Evolutionary conservation across 2,113 vertebrate genomes (phyloP).

Genomic region (Pimephales promelas): DNA sequence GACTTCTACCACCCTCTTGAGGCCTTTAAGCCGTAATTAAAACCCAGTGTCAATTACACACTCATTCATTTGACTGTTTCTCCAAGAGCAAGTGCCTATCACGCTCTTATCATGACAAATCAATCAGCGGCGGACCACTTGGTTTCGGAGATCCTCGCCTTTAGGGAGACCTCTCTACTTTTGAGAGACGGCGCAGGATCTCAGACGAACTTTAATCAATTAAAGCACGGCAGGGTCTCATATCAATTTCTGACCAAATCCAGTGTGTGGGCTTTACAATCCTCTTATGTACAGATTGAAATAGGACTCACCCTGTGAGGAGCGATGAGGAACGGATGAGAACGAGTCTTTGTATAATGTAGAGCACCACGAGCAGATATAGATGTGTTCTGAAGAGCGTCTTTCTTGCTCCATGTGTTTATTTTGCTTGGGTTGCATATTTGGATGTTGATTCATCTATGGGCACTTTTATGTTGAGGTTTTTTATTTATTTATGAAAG

Average conservation of each 20-base stretch:
- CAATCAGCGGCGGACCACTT: slow-evolving; percentile 44
- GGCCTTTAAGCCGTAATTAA: slow-evolving; percentile 53
- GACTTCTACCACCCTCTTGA: slow-evolving; percentile 30
- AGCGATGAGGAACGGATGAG: background rate
- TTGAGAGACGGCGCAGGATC: background rate
- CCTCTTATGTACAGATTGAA: slow-evolving; percentile 40
- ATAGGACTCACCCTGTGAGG: background rate
- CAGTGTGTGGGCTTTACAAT: slow-evolving; percentile 14
- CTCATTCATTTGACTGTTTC: slow-evolving; percentile 45
- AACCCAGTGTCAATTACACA: slow-evolving; percentile 52
- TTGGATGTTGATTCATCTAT: background rate
- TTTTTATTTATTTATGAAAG: background rate
- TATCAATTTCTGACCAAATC: slow-evolving; percentile 48
- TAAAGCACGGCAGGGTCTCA: slow-evolving; percentile 14
- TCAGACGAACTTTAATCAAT: slow-evolving; percentile 52
- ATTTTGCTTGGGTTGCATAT: slow-evolving; percentile 23
- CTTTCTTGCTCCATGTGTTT: background rate
- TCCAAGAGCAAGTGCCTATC: slow-evolving; percentile 33
- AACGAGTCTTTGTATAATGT: slow-evolving; percentile 1
- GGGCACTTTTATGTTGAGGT: background rate
- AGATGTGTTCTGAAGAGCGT: background rate
- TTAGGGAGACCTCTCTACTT: slow-evolving; percentile 34
- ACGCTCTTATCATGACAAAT: slow-evolving; percentile 54
- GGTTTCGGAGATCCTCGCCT: background rate
- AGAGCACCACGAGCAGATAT: background rate